Conservation (phyloP, 2,888 invertebrate genomes). For the Tigriopus californicus region DNA sequence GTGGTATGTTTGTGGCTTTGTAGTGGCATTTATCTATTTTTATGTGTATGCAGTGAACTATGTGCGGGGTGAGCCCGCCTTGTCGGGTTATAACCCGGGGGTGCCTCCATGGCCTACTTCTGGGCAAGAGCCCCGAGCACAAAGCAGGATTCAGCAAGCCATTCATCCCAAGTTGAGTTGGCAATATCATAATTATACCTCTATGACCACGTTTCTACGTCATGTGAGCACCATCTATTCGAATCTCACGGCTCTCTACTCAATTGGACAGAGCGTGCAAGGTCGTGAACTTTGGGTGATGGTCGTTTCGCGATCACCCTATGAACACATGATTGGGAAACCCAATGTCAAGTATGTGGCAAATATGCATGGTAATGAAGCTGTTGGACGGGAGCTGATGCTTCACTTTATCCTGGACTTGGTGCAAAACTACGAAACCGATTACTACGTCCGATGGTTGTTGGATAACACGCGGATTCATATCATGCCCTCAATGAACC, state of each 20-base stretch:
- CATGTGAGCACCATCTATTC: slow-evolving; percentile 61
- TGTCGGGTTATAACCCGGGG: neutral
- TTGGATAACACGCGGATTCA: slow-evolving; percentile 89
- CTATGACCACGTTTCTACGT: slow-evolving; percentile 56
- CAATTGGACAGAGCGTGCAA: slow-evolving; percentile 77
- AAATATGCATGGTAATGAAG: slow-evolving; percentile 94
- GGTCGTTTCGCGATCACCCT: slow-evolving; percentile 72
- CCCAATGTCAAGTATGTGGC: slow-evolving; percentile 93
- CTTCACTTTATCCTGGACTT: slow-evolving; percentile 75
- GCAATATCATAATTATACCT: slow-evolving; percentile 65
- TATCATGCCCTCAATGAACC: slow-evolving; percentile 94
- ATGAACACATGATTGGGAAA: slow-evolving; percentile 78
- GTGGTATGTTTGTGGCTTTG: slow-evolving; percentile 26
- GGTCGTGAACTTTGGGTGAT: slow-evolving; percentile 84
- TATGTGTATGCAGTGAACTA: slow-evolving; percentile 26
- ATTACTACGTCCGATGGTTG: slow-evolving; percentile 54
- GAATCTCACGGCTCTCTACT: slow-evolving; percentile 70
- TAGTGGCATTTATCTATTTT: slow-evolving; percentile 26
- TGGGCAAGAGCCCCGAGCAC: too few relatives aligned
- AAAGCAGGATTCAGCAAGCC: slow-evolving; percentile 18
- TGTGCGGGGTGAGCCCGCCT: slow-evolving; percentile 23
- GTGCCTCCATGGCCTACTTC: neutral
- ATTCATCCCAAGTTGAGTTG: slow-evolving; percentile 40
- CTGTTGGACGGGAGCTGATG: slow-evolving; percentile 82
- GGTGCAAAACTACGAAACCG: slow-evolving; percentile 57